Evolutionary conservation across 2,797 vertebrate species (phyloP), one percentile per base, ranked within the genome.

Genomic region (Atherinosoma microstoma): DNA sequence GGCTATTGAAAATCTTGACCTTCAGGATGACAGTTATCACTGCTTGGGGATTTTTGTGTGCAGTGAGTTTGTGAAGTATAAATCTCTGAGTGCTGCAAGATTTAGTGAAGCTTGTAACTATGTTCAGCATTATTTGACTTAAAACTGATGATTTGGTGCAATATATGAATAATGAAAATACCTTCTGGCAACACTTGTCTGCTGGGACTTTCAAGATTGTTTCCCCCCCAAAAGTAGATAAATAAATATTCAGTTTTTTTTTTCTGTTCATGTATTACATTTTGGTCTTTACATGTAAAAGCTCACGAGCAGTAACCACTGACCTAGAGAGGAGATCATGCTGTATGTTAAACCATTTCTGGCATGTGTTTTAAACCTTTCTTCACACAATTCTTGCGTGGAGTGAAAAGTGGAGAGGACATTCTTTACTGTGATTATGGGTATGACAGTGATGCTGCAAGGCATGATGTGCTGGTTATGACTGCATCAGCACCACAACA

Each of bases 1-100:
- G 64, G 34, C 83, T 66, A 80, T 84, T 87, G 91, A 78, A 86
- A 86, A 67, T 66, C 77, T 86, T 87, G 91, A 93, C 92, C 90
- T 92, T 90, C 83, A 79, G 70, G 82, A 89, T 85, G 87, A 83
- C 79, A 75, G 87, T 88, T 72, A 87, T 87, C 83, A 69, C 73
- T 47, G 73, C 75, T 83, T 64, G n/a, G 73, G 83, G 79, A 87
- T 85, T 72, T 80, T 75, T 67, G 76, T 82, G 79, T 15, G 63
- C 67, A 36, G 49, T 4, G 80, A 78, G 65, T 70, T 86, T 82
- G 77, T 77, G 70, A 78, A 82, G 73, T 63, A 83, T 77, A 83
- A 75, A 84, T 78, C 38, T 49, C 29, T 38, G 61, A 68, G 74
- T 63, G 61, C 53, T 20, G 78, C 53, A 3, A 24, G 63, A 47